Percentiles rank a stretch among this genome's conserved stretches.
phyloP scores from a whole-genome alignment of 2,888 invertebrate genomes.

The Fragum fragum region DNA sequence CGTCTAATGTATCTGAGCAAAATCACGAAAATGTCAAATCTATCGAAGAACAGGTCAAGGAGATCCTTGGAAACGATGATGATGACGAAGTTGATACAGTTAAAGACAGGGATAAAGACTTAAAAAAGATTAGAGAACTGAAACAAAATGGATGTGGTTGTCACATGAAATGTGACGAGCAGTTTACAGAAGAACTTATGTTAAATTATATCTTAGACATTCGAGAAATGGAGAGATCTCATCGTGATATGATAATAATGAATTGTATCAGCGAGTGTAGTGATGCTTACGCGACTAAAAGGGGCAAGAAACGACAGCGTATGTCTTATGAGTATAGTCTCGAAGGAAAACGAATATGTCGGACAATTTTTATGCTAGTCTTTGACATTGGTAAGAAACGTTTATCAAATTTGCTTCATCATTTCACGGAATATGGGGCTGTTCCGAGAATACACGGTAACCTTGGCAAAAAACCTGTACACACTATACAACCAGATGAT shows the following conservation, averaged over 20 bases:
- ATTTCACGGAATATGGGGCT: slow-evolving; percentile 12
- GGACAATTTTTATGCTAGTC: not conserved
- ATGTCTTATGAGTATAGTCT: not conserved
- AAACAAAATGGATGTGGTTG: slow-evolving; percentile 3
- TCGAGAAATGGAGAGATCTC: slow-evolving; percentile 7
- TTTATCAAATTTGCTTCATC: not conserved
- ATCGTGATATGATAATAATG: slow-evolving; percentile 3
- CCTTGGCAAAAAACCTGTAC: slow-evolving; percentile 11
- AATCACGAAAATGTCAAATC: not conserved
- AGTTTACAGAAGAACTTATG: not conserved
- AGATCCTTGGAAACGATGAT: not conserved
- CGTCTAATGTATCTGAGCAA: not conserved
- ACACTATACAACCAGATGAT: slow-evolving; percentile 15
- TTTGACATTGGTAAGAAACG: slow-evolving; percentile 21
- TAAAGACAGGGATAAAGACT: not conserved
- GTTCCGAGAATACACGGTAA: slow-evolving; percentile 36
- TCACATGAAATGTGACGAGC: not conserved
- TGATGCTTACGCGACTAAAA: not conserved
- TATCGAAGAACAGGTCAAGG: not conserved
- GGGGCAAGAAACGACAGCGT: slow-evolving; percentile 6
- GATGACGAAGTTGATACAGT: not conserved
- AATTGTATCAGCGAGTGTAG: not conserved
- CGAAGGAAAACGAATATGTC: not conserved
- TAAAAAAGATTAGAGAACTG: not conserved
- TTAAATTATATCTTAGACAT: not conserved